Evolutionary conservation across 2,888 invertebrate genomes (phyloP).

Genomic region (Macrostomum cliftonense): DNA sequence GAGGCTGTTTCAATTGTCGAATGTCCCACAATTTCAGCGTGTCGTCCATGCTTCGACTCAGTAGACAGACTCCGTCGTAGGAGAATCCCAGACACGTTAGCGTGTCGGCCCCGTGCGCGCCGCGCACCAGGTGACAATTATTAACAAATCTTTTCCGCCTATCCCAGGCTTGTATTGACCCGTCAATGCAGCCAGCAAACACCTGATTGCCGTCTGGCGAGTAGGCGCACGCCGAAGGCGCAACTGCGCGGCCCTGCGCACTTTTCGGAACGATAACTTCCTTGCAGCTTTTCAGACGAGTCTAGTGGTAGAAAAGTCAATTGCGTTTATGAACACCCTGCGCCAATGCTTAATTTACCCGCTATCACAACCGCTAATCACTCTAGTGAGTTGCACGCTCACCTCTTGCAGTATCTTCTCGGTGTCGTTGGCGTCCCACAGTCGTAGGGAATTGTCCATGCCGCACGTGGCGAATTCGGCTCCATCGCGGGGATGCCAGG

Average conservation of each 20-base stretch:
- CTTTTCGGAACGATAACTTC: slow-evolving; percentile 51
- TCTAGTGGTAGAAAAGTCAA: too few relatives aligned
- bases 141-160: slow-evolving; percentile 60
- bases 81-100: slow-evolving; percentile 69
- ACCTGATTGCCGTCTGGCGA: slow-evolving; percentile 68
- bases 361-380: too few relatives aligned
- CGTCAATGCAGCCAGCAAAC: slow-evolving; percentile 77
- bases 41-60: slow-evolving; percentile 47
- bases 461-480: slow-evolving; percentile 77
- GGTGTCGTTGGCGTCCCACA: slow-evolving; percentile 62
- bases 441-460: slow-evolving; percentile 64
- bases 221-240: slow-evolving; percentile 63
- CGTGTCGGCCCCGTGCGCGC: slow-evolving; percentile 52
- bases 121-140: slow-evolving; percentile 48
- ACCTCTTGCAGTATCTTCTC: slow-evolving; percentile 5
- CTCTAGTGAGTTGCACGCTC: too few relatives aligned
- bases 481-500: slow-evolving; percentile 8
- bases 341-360: too few relatives aligned
- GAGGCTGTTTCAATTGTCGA: slow-evolving; percentile 56
- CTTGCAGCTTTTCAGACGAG: too few relatives aligned
- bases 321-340: too few relatives aligned
- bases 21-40: slow-evolving; percentile 87
- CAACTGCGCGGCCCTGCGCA: slow-evolving; percentile 56
- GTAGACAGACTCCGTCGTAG: slow-evolving; percentile 49
- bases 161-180: slow-evolving; percentile 92